Evolutionary conservation across 2,113 vertebrate species (phyloP), one percentile per base, ranked within the genome.

Genomic region (Tretioscincus oriximinensis): DNA sequence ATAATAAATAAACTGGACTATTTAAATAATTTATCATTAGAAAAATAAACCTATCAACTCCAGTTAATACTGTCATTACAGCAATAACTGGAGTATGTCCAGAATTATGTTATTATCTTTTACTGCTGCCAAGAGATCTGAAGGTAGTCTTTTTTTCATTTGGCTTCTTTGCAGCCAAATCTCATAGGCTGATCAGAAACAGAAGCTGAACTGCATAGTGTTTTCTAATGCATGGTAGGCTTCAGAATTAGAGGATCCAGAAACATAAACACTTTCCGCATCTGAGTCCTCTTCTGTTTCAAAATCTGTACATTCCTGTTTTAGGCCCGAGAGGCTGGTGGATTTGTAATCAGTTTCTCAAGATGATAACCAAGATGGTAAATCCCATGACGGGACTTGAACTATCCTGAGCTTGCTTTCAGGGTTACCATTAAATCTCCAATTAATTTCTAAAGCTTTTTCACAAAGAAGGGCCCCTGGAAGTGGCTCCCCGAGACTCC

Each of bases 401-500:
- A 75, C 31, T 31, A 75, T 60, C 72, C 65, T 47, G 29, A 81
- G 12, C 51, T 76, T 3, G 73, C 73, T 51, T 81, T 81, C 51
- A 75, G 73, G 80, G 29, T 76, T 75, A 45, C 65, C 51, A 3
- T 81, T 81, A 54, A 81, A 47, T 76, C 75, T 81, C 64, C 64
- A 75, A 31, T 81, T 81, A 51, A 76, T 81, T 81, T 69, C 73
- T 22, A 81, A 81, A 26, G 49, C 49, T 26, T 75, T 67, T 73
- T 74, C 72, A 58, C 72, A 74, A 5, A 81, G 47, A 72, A 81
- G 63, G 21, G 61, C 47, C 8, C 71, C 72, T 20, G 63, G 74
- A 26, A 75, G 49, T 45, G 64, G 49, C 20, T 81, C 72, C 1
- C 51, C 64, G 60, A 75, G 72, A 54, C 73, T 61, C 61, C 31